Base-by-base conservation (phyloP, 2,888 invertebrate species). In the Parnassius smintheus region DNA sequence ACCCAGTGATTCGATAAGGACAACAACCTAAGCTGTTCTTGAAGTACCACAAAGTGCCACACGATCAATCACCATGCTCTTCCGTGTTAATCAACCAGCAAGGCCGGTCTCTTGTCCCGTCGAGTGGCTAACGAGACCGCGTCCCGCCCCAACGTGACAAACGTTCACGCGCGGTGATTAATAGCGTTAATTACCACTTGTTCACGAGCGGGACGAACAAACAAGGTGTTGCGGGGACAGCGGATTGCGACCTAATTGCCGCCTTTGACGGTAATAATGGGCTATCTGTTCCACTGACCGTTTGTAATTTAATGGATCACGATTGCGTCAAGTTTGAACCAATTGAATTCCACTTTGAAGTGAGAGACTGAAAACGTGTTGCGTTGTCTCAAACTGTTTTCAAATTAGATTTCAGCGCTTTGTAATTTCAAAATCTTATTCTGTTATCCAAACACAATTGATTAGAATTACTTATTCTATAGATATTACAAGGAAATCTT, bases 151-250 rank as follows among this genome's bases (percentile, higher is more conserved):
- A 42, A 54, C 42, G 54, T 18, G 59, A 60, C 59, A 54, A 53
- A 60, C 54, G 48, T 48, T 49, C 48, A 41, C 41, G 48, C 54
- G 18, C 9, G 59, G 53, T 60, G 59, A 60, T 60, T 42, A 54
- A 60, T 60, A 48, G 46, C 54, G 54, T 48, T 54, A 54, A 54
- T 60, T 54, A 54, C 48, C 53, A 35, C 13, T 49, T 60, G 54
- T 48, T 54, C 48, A 41, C 53, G n/a, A 60, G 54, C 54, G 54
- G 46, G 59, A 60, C 59, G 48, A 60, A 54, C 54, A 54, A 60
- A 60, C 58, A 58, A 42, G 50, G 58, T 25, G 57, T 50, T 35
- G 57, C 42, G 50, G 49, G 51, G 51, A 58, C 35, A 9, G 41
- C 53, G 35, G 41, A 50, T 11, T 18, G 12, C 35, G 41, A 35